Percentiles rank a stretch among this genome's conserved stretches.
phyloP scores from a whole-genome alignment of 2,797 vertebrate species.

The Tokudaia muenninki region DNA sequence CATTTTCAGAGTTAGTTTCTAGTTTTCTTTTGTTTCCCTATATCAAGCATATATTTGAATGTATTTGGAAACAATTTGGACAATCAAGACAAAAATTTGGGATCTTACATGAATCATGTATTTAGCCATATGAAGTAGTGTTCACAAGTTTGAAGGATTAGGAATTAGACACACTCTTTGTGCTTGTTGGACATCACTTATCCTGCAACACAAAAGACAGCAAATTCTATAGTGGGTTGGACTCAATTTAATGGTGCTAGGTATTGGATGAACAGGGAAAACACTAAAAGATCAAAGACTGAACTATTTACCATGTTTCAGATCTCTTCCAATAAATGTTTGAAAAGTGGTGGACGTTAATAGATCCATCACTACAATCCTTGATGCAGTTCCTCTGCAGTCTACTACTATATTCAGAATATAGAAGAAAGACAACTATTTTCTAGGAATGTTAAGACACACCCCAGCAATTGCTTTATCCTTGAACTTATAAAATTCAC shows the following conservation, averaged over 20 bases:
- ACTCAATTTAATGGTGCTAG: background rate
- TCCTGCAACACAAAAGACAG: background rate
- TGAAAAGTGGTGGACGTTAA: background rate
- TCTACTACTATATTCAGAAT: constrained; percentile 12
- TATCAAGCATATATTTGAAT: background rate
- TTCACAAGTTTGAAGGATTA: background rate
- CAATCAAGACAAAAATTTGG: background rate
- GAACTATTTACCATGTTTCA: background rate
- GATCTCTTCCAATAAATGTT: background rate
- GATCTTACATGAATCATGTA: background rate
- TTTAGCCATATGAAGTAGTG: background rate
- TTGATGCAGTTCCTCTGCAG: background rate
- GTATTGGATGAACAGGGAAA: rapidly evolving
- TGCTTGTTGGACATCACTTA: background rate
- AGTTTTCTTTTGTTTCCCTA: background rate
- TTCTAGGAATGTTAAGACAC: constrained; percentile 49
- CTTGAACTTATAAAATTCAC: constrained; percentile 69
- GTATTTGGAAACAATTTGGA: background rate
- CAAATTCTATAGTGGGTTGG: background rate
- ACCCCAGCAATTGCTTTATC: constrained; percentile 60
- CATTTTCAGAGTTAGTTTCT: background rate
- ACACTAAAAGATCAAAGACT: background rate
- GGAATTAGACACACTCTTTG: background rate
- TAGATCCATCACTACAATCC: background rate
- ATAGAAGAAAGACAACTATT: constrained; percentile 23